Percentiles rank a stretch among this genome's conserved stretches.
These are phyloP conservation scores for Labeo calbasu DNA, from an alignment of 2,797 vertebrate species.

Conservation along the genomic window DNA sequence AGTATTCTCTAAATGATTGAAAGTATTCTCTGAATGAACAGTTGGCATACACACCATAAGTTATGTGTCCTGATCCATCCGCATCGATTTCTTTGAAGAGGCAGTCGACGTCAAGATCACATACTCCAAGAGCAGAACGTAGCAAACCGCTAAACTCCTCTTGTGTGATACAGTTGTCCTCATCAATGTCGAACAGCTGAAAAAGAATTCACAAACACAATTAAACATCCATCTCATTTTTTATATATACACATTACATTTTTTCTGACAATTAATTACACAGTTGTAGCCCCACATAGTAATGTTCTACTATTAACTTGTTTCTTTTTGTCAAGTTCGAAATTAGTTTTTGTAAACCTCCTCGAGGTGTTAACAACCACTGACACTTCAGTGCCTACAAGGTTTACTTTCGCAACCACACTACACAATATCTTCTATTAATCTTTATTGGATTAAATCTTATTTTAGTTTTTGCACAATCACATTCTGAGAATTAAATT, in stretches of 20 bases:
- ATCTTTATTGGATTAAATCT: not conserved
- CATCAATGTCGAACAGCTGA: constrained; percentile 92
- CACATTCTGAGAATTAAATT: not conserved
- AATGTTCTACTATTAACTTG: not conserved
- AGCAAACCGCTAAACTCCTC: constrained; percentile 88
- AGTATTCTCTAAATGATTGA: not conserved
- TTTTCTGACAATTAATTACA: not conserved
- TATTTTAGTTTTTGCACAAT: not conserved
- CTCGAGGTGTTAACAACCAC: not conserved
- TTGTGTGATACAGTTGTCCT: constrained; percentile 87
- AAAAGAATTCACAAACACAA: constrained; percentile 19
- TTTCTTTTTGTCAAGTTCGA: not conserved
- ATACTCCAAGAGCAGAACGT: constrained; percentile 88
- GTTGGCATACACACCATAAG: constrained; percentile 83
- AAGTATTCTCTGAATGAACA: not conserved
- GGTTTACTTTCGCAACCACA: constrained; percentile 8
- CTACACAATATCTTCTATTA: not conserved
- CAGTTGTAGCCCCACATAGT: not conserved
- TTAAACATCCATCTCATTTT: not conserved
- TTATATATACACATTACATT: not conserved
- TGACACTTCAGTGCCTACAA: not conserved
- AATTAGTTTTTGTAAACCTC: not conserved
- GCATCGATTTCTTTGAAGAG: constrained; percentile 93
- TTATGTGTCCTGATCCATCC: constrained; percentile 84
- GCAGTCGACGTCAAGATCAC: constrained; percentile 84